These are phyloP conservation scores for Porites divaricata DNA, from an alignment of 92 coral and sea anemone genomes.

Conservation along the genomic window DNA sequence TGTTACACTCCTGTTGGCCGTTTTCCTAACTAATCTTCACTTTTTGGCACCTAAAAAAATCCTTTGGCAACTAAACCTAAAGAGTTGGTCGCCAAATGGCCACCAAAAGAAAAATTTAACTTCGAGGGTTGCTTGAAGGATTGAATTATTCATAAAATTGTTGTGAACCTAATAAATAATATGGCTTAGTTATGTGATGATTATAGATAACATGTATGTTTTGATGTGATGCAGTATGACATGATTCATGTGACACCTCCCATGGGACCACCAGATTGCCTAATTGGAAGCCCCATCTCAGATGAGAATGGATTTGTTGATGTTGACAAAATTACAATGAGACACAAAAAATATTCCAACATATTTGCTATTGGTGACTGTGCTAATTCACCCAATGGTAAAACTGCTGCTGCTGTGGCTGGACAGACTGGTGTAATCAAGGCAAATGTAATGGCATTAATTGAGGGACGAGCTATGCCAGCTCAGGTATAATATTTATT, in stretches of 20 bases:
- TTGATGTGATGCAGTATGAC: slow-evolving; percentile 57
- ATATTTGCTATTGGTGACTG: slow-evolving; percentile 98
- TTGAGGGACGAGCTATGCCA: slow-evolving; percentile 87
- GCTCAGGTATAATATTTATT: slow-evolving; percentile 71
- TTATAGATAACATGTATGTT: background rate
- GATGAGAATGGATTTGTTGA: slow-evolving; percentile 91
- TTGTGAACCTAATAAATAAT: too few species aligned
- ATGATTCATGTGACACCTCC: slow-evolving; percentile 98
- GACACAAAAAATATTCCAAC: slow-evolving; percentile 85
- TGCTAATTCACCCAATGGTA: slow-evolving; percentile 96
- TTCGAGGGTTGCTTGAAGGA: too few species aligned
- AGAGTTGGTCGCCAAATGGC: too few species aligned
- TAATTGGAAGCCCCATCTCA: slow-evolving; percentile 82
- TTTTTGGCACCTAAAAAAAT: too few species aligned
- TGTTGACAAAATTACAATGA: slow-evolving; percentile 88
- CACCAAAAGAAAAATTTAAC: too few species aligned
- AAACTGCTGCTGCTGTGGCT: slow-evolving; percentile 99
- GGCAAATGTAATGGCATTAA: slow-evolving; percentile 79
- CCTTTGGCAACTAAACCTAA: too few species aligned
- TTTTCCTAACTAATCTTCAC: too few species aligned
- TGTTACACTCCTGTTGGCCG: too few species aligned
- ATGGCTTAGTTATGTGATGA: too few species aligned
- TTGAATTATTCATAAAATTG: too few species aligned
- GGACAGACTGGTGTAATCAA: slow-evolving; percentile 97
- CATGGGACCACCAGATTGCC: slow-evolving; percentile 89